Evolutionary conservation across 2,888 invertebrate genomes (phyloP).

Genomic region (Polia nebulosa): DNA sequence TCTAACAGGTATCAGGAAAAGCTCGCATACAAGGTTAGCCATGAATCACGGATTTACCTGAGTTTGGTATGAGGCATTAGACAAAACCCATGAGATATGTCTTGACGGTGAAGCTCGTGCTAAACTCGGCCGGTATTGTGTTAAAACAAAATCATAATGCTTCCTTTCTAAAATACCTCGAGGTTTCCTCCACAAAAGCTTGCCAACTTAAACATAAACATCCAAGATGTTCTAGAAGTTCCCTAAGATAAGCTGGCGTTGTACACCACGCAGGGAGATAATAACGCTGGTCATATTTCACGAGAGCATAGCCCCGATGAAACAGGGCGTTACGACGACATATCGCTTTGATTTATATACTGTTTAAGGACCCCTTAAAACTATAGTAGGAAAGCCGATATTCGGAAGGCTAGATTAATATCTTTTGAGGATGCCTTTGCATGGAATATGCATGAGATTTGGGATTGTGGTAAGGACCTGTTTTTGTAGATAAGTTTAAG

Average conservation of each 20-base stretch:
- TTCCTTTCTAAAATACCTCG: conserved; percentile 28
- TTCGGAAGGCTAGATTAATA: conserved; percentile 54
- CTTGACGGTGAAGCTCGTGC: neutral
- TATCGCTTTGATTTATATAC: conserved; percentile 89
- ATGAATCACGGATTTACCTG: conserved; percentile 28
- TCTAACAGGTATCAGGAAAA: conserved; percentile 11
- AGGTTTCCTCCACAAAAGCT: conserved; percentile 31
- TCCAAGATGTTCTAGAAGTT: conserved; percentile 60
- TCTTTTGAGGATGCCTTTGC: conserved; percentile 20
- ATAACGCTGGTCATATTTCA: conserved; percentile 87
- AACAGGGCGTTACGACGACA: conserved; percentile 85
- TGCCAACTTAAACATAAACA: conserved; percentile 59
- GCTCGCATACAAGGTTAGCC: neutral
- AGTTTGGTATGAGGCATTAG: conserved; percentile 27
- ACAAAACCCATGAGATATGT: conserved; percentile 33
- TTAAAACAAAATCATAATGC: conserved; percentile 37
- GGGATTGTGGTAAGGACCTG: neutral
- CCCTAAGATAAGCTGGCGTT: conserved; percentile 55
- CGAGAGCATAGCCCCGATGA: conserved; percentile 84
- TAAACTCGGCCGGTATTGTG: conserved; percentile 1
- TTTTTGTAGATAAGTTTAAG: neutral
- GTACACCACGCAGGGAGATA: conserved; percentile 72
- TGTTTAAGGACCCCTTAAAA: conserved; percentile 88
- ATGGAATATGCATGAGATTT: conserved; percentile 36
- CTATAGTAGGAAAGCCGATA: conserved; percentile 82